Conservation (phyloP, 2,888 invertebrate genomes). For the Synanthedon formicaeformis region DNA sequence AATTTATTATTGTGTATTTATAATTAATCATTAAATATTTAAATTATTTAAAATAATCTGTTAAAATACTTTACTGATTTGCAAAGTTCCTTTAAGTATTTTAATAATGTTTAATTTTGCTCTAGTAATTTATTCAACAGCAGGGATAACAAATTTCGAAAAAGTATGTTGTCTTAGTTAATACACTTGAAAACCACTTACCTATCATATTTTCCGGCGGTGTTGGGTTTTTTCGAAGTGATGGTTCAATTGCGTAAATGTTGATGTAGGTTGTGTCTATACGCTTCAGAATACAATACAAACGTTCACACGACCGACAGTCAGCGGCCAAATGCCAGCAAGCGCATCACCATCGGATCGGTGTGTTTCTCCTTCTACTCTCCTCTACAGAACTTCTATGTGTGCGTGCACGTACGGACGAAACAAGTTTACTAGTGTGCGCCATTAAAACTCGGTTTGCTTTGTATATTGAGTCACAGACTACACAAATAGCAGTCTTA, state of each 20-base stretch:
- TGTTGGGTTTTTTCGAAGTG: constrained; percentile 29
- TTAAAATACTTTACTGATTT: too few species aligned
- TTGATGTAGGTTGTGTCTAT: constrained; percentile 58
- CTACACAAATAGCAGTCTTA: neutral
- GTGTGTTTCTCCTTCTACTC: constrained; percentile 7
- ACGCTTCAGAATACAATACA: constrained; percentile 29
- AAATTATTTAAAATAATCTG: too few species aligned
- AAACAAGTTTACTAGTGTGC: neutral
- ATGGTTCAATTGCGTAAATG: constrained; percentile 56
- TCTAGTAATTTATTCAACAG: too few species aligned
- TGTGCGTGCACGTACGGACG: constrained; percentile 4
- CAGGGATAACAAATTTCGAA: too few species aligned
- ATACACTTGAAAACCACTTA: constrained; percentile 23
- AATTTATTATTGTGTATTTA: too few species aligned
- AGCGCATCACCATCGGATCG: constrained; percentile 2
- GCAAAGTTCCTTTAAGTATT: too few species aligned
- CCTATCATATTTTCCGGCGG: constrained; percentile 56
- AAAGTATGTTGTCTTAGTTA: too few species aligned
- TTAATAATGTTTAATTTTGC: too few species aligned
- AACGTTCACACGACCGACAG: constrained; percentile 45
- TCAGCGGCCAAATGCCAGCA: constrained; percentile 59
- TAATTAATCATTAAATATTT: too few species aligned
- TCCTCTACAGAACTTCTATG: constrained; percentile 4
- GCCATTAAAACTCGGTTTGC: neutral
- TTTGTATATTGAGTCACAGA: neutral